These are phyloP conservation scores for Geococcyx californianus DNA, from an alignment of 2,113 vertebrate genomes.

Conservation along the genomic window DNA sequence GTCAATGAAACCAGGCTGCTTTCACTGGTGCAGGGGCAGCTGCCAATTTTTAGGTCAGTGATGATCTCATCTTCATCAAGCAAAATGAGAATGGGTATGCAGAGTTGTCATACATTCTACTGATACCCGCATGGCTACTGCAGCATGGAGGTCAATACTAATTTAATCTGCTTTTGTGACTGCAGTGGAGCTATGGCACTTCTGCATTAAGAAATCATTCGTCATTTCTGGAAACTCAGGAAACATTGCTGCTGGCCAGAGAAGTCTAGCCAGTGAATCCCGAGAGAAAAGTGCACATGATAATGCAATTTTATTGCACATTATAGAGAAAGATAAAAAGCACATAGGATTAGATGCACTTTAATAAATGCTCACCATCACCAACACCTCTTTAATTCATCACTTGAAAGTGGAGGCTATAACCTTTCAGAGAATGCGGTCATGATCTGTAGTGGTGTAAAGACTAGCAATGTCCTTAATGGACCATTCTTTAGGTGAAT, in stretches of 20 bases:
- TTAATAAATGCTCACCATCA: not conserved
- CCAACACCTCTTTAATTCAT: not conserved
- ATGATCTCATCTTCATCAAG: slow-evolving; percentile 62
- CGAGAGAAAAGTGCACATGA: not conserved
- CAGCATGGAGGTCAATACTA: slow-evolving; percentile 62
- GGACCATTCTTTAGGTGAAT: not conserved
- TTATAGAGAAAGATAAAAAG: not conserved
- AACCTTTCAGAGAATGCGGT: not conserved
- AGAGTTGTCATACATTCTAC: not conserved
- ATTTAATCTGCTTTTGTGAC: slow-evolving; percentile 62
- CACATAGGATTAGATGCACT: not conserved
- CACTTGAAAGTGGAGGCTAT: not conserved
- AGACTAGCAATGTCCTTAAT: not conserved
- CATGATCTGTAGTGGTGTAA: not conserved
- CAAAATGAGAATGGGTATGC: slow-evolving; percentile 29
- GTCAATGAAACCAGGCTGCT: slow-evolving; percentile 33
- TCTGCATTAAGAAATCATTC: slow-evolving; percentile 52
- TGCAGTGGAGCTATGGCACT: slow-evolving; percentile 41
- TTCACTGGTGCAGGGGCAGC: slow-evolving; percentile 16
- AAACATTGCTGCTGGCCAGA: slow-evolving; percentile 14
- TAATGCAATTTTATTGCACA: slow-evolving; percentile 17
- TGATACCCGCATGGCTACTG: not conserved
- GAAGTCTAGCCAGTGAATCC: not conserved
- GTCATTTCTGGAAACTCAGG: slow-evolving; percentile 58
- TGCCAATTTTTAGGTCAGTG: slow-evolving; percentile 68